Conservation (phyloP, 2,113 vertebrate species). For the Campylomormyrus tamandua region DNA sequence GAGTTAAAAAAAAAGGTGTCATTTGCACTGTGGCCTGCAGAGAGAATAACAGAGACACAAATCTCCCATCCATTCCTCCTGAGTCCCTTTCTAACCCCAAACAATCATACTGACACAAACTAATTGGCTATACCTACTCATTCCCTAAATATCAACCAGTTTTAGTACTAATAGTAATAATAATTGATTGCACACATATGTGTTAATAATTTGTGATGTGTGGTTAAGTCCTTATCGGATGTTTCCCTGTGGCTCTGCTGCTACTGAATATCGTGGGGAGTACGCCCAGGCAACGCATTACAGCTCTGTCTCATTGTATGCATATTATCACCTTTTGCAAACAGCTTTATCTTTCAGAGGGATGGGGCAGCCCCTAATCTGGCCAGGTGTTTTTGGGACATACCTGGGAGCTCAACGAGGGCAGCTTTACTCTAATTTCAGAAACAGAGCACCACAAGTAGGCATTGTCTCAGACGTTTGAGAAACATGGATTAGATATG, state of each 20-base stretch:
- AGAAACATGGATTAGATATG: neutral
- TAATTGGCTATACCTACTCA: neutral
- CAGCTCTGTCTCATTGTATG: neutral
- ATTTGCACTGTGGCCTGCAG: slow-evolving; percentile 34
- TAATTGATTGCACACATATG: neutral
- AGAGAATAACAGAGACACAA: slow-evolving; percentile 40
- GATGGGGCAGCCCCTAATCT: neutral
- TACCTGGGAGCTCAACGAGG: neutral
- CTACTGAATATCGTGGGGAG: neutral
- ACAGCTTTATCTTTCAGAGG: neutral
- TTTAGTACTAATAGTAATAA: neutral
- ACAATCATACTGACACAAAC: slow-evolving; percentile 24
- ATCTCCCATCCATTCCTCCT: slow-evolving; percentile 29
- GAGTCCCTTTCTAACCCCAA: neutral
- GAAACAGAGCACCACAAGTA: neutral
- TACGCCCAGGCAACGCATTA: neutral
- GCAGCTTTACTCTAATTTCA: neutral
- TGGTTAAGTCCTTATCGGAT: neutral
- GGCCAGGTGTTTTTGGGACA: slow-evolving; percentile 17
- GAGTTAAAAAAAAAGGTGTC: slow-evolving; percentile 26
- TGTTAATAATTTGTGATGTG: neutral
- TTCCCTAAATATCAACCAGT: neutral
- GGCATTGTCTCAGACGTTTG: neutral
- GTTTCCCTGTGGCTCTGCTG: neutral
- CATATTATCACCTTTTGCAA: neutral